Conservation (phyloP, 2,797 vertebrate species). For the Argentina silus region DNA sequence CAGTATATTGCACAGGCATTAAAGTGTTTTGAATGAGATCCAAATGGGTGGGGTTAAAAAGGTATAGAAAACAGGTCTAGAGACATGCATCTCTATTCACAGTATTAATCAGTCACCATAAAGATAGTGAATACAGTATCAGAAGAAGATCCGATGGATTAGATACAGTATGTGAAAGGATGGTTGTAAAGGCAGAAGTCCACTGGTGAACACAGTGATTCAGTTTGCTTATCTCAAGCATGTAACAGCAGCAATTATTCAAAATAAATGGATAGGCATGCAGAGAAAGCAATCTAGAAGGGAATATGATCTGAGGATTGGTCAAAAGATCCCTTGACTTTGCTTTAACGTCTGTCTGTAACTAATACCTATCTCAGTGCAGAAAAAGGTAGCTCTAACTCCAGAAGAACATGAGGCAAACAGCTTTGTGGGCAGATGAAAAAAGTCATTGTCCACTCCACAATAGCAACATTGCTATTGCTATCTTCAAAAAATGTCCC, state of each 20-base stretch:
- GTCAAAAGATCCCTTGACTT: conserved; percentile 27
- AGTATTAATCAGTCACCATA: conserved; percentile 58
- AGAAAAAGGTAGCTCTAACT: conserved; percentile 33
- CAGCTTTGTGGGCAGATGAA: conserved; percentile 21
- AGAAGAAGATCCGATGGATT: conserved; percentile 14
- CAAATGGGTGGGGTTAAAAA: not conserved
- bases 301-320: conserved; percentile 3
- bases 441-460: conserved; percentile 2
- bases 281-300: conserved; percentile 20
- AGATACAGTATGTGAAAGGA: not conserved
- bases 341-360: conserved; percentile 32
- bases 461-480: not conserved
- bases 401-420: conserved; percentile 20
- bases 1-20: conserved; percentile 51
- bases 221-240: conserved; percentile 38
- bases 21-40: conserved; percentile 19
- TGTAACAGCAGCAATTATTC: conserved; percentile 46
- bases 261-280: conserved; percentile 49
- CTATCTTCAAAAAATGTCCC: conserved; percentile 1
- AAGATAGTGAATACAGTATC: conserved; percentile 16
- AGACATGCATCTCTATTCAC: conserved; percentile 70
- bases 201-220: conserved; percentile 57
- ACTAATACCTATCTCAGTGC: conserved; percentile 45
- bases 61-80: conserved; percentile 32
- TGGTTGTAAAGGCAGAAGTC: conserved; percentile 27